Evolutionary conservation across 2,888 invertebrate species (phyloP).

Genomic region (Carcina quercana): DNA sequence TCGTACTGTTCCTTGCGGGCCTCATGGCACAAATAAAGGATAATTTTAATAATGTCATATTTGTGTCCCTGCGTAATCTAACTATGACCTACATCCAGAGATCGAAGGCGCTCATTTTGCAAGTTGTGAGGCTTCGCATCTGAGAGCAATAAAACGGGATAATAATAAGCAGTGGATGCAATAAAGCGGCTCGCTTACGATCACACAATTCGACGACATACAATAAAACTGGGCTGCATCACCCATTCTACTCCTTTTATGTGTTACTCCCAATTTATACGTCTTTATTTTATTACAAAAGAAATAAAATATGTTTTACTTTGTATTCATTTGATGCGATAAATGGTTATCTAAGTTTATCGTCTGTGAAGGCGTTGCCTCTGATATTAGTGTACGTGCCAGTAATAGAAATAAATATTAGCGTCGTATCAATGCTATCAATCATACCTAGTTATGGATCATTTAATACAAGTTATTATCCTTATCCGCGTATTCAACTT

Average conservation of each 20-base stretch:
- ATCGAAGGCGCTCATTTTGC: too few species aligned
- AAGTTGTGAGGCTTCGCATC: constrained; percentile 7
- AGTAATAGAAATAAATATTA: neutral
- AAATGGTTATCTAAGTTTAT: constrained; percentile 18
- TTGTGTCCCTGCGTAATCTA: too few species aligned
- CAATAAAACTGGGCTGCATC: constrained; percentile 42
- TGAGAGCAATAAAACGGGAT: constrained; percentile 32
- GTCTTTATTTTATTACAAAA: constrained; percentile 36
- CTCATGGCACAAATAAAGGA: too few species aligned
- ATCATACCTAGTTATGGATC: too few species aligned
- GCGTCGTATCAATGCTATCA: too few species aligned
- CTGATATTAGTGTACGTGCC: constrained; percentile 8
- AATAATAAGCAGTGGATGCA: constrained; percentile 44
- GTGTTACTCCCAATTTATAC: constrained; percentile 40
- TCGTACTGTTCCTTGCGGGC: too few species aligned
- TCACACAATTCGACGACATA: constrained; percentile 43
- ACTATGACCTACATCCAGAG: too few species aligned
- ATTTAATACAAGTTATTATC: too few species aligned
- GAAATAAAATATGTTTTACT: constrained; percentile 21
- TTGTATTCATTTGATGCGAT: constrained; percentile 20
- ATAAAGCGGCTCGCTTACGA: constrained; percentile 45
- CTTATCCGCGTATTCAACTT: too few species aligned
- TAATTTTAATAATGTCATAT: too few species aligned
- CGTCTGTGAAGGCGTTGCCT: constrained; percentile 14
- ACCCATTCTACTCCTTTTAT: constrained; percentile 36